Percentiles rank a stretch among this genome's conserved stretches.
phyloP scores from a whole-genome alignment of 2,797 vertebrate species.

The Simalia tracyae region DNA sequence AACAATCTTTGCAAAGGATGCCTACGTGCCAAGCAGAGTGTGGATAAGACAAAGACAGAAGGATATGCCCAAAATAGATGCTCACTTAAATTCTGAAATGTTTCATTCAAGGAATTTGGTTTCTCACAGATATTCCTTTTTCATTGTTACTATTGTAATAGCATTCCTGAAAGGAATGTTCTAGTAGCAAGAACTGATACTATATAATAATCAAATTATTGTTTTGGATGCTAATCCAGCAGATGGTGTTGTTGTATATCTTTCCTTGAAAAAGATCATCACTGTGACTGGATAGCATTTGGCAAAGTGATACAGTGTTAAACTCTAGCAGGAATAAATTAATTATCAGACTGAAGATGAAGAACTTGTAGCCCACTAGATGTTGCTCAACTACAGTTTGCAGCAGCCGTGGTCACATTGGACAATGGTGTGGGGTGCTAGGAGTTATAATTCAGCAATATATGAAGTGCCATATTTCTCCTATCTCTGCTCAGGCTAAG shows the following conservation, averaged over 20 bases:
- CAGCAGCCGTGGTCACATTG: neutral
- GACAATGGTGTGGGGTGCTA: neutral
- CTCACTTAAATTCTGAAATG: neutral
- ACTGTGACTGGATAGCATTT: neutral
- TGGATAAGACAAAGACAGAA: neutral
- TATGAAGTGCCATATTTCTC: neutral
- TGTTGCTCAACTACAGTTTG: neutral
- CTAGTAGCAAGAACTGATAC: neutral
- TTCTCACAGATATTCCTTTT: neutral
- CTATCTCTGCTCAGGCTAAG: neutral
- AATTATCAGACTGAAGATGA: neutral
- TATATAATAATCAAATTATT: neutral
- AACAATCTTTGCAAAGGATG: neutral
- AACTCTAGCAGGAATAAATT: neutral
- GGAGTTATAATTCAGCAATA: neutral
- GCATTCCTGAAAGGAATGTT: neutral
- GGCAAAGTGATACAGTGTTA: neutral
- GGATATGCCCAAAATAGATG: neutral
- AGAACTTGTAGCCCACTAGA: neutral
- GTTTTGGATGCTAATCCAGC: slow-evolving; percentile 3
- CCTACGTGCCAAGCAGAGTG: neutral
- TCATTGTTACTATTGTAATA: neutral
- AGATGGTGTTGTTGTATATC: slow-evolving; percentile 46
- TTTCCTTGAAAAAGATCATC: rapidly evolving
- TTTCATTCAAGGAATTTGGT: neutral